Base-by-base conservation (phyloP, 1,140 invertebrate genomes). In the Bombus polaris region DNA sequence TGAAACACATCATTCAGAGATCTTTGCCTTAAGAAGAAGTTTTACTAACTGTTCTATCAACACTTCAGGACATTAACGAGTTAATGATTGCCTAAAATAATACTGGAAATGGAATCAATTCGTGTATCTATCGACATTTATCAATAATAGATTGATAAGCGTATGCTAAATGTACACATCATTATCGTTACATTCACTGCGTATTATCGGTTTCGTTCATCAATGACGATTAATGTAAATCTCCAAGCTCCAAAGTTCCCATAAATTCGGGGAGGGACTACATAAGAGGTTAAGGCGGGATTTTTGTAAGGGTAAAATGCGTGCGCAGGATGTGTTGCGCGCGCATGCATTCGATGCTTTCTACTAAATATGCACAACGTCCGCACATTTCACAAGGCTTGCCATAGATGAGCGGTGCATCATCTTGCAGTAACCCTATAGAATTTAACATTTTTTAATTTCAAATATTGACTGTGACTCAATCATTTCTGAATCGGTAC, bases 121-220 rank as follows among this genome's bases (percentile, higher is more conserved):
- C 22, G 12, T 66, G 35, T 65, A 78, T 42, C 37, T n/a, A 78
- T 65, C 0, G 6, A n/a, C 15, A 78, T 78, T 59, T 75, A 65
- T 32, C 37, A n/a, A 65, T 77, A 77, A 32, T 32, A 25, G 37
- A 62, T 37, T 42, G 57, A 77, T 77, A 78, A 65, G 44, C 5
- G n/a, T 75, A 32, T 75, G 32, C 73, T 37, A 37, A 37, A 53
- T 35, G n/a, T 35, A 57, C 32, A 75, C 32, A 57, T 25, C 12
- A 35, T 59, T 59, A 59, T 25, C 5, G 47, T 53, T 53, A 18
- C 18, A 53, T 53, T 53, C 18, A 39, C 35, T 12, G 32, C 9
- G 10, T 57, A 37, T 62, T 62, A 62, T 62, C 3, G 59, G 10
- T 62, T 62, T 62, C 3, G 28, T n/a, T 62, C 12, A n/a, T n/a